A percentile compares a stretch with the other conserved stretches of the same genome.
Evolutionary conservation across 2,888 invertebrate genomes (phyloP).

Genomic region (Tinea pellionella): DNA sequence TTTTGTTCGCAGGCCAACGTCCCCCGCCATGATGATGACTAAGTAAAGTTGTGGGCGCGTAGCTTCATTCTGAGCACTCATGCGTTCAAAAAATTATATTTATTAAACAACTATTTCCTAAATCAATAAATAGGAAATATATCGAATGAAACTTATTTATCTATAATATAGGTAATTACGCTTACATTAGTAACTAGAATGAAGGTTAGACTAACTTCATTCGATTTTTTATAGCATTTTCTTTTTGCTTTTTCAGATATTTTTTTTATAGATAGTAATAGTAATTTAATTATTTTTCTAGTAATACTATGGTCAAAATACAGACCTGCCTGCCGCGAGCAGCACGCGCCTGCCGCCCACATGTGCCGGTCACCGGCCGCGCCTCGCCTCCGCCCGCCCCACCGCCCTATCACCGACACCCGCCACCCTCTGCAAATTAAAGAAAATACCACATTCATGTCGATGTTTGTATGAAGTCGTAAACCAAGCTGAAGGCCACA

Average conservation of each 20-base stretch:
- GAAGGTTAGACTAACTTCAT: no score
- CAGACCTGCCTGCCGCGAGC: constrained; percentile 65
- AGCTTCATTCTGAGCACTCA: not conserved
- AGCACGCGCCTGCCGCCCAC: constrained; percentile 68
- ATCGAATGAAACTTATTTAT: no score
- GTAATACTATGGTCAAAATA: no score
- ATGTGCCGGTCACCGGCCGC: constrained; percentile 67
- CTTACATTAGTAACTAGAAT: no score
- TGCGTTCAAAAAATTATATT: not conserved
- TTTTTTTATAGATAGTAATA: no score
- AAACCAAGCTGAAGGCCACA: no score
- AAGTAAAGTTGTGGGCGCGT: not conserved
- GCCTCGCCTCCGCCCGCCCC: constrained; percentile 53
- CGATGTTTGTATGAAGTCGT: no score
- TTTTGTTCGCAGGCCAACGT: not conserved
- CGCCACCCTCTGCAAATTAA: constrained; percentile 57
- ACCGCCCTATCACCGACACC: constrained; percentile 32
- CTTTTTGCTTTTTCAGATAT: no score
- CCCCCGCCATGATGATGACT: not conserved
- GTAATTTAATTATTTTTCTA: no score
- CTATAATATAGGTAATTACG: no score
- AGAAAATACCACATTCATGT: not conserved
- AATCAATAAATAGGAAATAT: no score
- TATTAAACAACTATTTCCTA: not conserved
- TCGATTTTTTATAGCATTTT: no score